Percentiles rank a stretch among this genome's conserved stretches.
Conservation (phyloP, 2,113 vertebrate species). For the Recurvirostra avosetta region DNA sequence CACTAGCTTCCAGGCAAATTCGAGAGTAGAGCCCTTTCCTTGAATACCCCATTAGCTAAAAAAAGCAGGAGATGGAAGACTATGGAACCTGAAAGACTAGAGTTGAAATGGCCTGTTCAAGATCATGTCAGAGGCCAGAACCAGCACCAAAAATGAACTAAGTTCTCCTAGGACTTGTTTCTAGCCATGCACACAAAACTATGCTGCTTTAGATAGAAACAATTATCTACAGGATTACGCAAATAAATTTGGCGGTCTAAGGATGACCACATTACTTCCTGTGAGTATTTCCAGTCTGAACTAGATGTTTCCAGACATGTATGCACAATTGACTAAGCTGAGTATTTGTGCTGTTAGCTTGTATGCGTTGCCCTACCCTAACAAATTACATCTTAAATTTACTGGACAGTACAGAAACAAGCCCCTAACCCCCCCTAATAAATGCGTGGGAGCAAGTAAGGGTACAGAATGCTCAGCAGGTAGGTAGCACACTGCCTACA, state of each 20-base stretch:
- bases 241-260: neutral
- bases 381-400: neutral
- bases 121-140: neutral
- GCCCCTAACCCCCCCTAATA: no score
- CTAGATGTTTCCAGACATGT: neutral
- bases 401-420: neutral
- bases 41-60: neutral
- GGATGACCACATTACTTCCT: neutral
- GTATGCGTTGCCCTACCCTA: neutral
- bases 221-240: neutral
- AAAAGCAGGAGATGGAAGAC: neutral
- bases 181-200: neutral
- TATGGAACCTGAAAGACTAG: neutral
- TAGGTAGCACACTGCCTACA: neutral
- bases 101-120: neutral
- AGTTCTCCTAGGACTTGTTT: neutral
- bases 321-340: neutral
- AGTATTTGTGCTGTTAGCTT: neutral
- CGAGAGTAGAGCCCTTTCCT: neutral
- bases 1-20: neutral
- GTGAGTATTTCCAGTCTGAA: neutral
- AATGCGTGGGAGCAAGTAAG: rapidly evolving
- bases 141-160: neutral
- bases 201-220: neutral
- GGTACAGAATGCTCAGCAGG: rapidly evolving